Conservation (phyloP, 2,113 vertebrate genomes). For the Ursus arctos region DNA sequence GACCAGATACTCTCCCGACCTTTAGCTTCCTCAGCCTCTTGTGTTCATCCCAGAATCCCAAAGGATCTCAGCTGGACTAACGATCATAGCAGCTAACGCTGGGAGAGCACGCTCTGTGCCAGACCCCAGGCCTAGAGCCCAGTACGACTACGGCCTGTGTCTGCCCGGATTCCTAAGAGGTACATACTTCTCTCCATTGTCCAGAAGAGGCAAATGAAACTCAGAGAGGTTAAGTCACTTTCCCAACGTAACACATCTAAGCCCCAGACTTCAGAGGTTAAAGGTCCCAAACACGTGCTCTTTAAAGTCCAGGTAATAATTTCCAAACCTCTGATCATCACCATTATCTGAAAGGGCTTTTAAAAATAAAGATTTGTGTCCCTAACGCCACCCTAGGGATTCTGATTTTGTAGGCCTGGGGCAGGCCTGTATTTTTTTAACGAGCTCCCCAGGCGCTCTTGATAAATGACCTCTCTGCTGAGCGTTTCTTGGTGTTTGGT, state of each 20-base stretch:
- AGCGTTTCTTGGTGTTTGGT: not conserved
- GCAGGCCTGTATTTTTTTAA: not conserved
- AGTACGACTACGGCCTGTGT: not conserved
- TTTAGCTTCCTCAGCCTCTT: not conserved
- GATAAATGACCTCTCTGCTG: not conserved
- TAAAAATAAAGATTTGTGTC: not conserved
- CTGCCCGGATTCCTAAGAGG: not conserved
- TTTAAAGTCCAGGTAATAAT: slow-evolving; percentile 22
- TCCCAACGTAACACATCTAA: slow-evolving; percentile 9
- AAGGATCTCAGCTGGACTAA: not conserved
- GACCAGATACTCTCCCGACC: not conserved
- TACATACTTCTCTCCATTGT: not conserved
- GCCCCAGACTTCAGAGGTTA: not conserved
- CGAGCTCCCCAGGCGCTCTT: not conserved
- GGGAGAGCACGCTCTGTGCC: not conserved
- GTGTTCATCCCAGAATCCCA: not conserved
- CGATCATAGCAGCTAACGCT: not conserved
- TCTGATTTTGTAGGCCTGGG: not conserved
- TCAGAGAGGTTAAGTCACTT: not conserved
- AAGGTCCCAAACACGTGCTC: not conserved
- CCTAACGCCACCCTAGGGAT: not conserved
- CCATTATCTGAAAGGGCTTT: not conserved
- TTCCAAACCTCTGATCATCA: not conserved
- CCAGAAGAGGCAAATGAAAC: not conserved
- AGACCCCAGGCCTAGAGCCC: not conserved